Evolutionary conservation across 2,888 invertebrate genomes (phyloP), one percentile per base, ranked within the genome.

Genomic region (Platyscelio sp.): DNA sequence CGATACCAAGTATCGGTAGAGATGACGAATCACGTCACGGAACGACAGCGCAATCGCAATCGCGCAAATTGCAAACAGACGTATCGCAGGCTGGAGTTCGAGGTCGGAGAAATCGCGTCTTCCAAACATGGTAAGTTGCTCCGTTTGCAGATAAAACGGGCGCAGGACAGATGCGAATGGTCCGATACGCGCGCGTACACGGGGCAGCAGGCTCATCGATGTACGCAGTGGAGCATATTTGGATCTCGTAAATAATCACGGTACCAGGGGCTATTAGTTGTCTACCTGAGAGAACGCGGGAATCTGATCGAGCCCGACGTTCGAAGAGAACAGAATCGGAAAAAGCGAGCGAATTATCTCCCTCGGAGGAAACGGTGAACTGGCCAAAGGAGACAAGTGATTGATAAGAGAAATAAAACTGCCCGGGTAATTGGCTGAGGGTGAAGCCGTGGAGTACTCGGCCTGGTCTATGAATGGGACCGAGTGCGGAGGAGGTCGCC

Each of bases 381-480:
- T n/a, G n/a, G n/a, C n/a, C n/a, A n/a, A n/a, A n/a, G n/a, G n/a
- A n/a, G n/a, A n/a, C n/a, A n/a, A n/a, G n/a, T n/a, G n/a, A n/a
- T n/a, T n/a, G n/a, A n/a, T n/a, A n/a, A n/a, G n/a, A n/a, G n/a
- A n/a, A n/a, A n/a, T n/a, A n/a, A n/a, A n/a, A n/a, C n/a, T n/a
- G n/a, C n/a, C n/a, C n/a, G n/a, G n/a, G n/a, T n/a, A n/a, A n/a
- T n/a, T n/a, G n/a, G n/a, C n/a, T n/a, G n/a, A n/a, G n/a, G n/a
- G n/a, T n/a, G n/a, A n/a, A n/a, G n/a, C n/a, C n/a, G n/a, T n/a
- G n/a, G n/a, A n/a, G n/a, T n/a, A n/a, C n/a, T n/a, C n/a, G n/a
- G n/a, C 33, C 11, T 90, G 89, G 88, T 90, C 90, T 90, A 90
- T 90, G 90, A 90, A 90, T 90, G 90, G 85, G 88, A 88, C 88